Percentiles rank a stretch among this genome's conserved stretches.
Conservation (phyloP, 2,113 vertebrate genomes). For the Bagarius yarrelli region DNA sequence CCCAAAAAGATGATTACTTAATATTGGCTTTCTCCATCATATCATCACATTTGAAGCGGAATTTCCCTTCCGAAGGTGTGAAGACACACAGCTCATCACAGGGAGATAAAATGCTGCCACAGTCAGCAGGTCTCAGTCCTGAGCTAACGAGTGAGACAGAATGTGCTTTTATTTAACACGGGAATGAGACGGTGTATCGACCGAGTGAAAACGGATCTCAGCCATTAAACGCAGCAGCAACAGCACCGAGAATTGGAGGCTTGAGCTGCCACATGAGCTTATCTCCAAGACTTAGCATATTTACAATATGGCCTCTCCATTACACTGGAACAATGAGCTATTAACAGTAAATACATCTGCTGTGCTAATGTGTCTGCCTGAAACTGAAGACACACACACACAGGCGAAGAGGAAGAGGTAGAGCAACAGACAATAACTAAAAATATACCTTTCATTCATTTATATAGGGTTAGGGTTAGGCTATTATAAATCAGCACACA, state of each 20-base stretch:
- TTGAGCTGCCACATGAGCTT: slow-evolving; percentile 35
- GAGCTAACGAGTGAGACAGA: slow-evolving; percentile 35
- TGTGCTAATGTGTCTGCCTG: slow-evolving; percentile 19
- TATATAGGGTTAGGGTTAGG: neutral
- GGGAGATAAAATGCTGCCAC: slow-evolving; percentile 37
- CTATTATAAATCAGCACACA: neutral
- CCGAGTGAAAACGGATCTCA: slow-evolving; percentile 20
- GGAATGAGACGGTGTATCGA: neutral
- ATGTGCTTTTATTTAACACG: neutral
- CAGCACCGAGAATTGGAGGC: neutral
- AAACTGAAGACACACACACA: slow-evolving; percentile 7
- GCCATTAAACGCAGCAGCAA: slow-evolving; percentile 9
- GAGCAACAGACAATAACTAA: neutral
- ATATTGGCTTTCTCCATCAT: slow-evolving; percentile 47
- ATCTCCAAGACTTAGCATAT: slow-evolving; percentile 33
- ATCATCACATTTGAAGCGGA: slow-evolving; percentile 42
- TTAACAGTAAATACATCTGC: slow-evolving; percentile 46
- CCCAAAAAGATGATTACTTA: slow-evolving; percentile 44
- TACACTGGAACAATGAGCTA: slow-evolving; percentile 35
- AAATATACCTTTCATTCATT: neutral
- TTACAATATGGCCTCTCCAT: neutral
- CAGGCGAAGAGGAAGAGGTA: neutral
- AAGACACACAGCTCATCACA: slow-evolving; percentile 47
- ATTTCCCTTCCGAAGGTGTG: slow-evolving; percentile 52
- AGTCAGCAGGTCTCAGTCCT: slow-evolving; percentile 30